phyloP scores from a whole-genome alignment of 2,113 vertebrate genomes.

The Cathartes aura region DNA sequence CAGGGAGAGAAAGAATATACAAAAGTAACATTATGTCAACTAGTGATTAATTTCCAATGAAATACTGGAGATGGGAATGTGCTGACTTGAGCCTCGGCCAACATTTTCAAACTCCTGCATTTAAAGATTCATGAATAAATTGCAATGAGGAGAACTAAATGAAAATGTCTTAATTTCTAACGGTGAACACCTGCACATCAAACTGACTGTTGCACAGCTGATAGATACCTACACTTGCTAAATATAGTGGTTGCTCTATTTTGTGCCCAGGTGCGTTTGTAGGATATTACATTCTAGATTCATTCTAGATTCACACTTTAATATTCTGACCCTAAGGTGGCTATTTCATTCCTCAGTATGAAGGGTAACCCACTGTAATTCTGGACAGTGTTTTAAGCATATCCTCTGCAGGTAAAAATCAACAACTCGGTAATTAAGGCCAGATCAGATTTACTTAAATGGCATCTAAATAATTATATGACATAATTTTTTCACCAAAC shows the following conservation, averaged over 20 bases:
- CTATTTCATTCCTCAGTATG: neutral
- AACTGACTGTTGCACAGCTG: neutral
- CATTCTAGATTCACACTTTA: neutral
- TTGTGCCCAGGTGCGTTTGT: neutral
- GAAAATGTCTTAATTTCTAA: neutral
- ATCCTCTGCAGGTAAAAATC: neutral
- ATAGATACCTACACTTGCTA: neutral
- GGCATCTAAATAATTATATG: neutral
- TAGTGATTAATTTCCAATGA: neutral
- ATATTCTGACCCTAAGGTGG: neutral
- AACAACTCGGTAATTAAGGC: neutral
- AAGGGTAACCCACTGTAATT: neutral
- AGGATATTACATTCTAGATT: neutral
- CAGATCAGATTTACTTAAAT: neutral
- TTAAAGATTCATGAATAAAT: neutral
- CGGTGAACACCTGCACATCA: neutral
- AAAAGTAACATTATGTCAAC: neutral
- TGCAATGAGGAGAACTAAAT: neutral
- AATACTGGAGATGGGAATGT: neutral
- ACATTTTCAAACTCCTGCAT: neutral
- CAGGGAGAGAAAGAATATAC: neutral
- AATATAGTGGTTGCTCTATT: neutral
- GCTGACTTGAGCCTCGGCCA: neutral
- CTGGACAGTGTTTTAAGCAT: neutral
- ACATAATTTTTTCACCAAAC: neutral